Percentiles rank a stretch among this genome's conserved stretches.
Conservation (phyloP, 35 echinoderm and acorn worm species). For the Apostichopus japonicus region DNA sequence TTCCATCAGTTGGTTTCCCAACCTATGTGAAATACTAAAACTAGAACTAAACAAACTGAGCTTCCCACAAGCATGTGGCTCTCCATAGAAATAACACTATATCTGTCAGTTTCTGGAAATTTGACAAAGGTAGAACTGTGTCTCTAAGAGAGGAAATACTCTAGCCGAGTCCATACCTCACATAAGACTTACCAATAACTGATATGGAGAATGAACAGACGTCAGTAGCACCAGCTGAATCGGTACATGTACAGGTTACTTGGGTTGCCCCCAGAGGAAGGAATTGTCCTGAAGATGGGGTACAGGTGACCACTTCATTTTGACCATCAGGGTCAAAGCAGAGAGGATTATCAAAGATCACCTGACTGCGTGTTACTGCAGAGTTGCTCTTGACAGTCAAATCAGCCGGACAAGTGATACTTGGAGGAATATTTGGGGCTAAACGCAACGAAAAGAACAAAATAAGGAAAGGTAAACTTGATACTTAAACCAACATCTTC, state of each 20-base stretch:
- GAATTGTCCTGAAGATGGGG: background rate
- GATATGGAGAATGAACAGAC: background rate
- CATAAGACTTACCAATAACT: background rate
- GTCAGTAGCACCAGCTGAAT: background rate
- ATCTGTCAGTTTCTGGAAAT: too few relatives aligned
- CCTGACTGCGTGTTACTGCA: background rate
- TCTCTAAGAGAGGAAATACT: too few relatives aligned
- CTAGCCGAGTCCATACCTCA: background rate
- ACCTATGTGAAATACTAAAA: too few relatives aligned
- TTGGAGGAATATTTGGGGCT: background rate
- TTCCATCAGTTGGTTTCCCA: too few relatives aligned
- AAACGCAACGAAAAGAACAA: background rate
- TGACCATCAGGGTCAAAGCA: background rate
- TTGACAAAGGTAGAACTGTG: too few relatives aligned
- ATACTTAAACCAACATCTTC: too few relatives aligned
- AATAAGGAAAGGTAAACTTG: too few relatives aligned
- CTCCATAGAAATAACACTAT: too few relatives aligned
- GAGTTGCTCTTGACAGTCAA: background rate
- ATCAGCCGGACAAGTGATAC: background rate
- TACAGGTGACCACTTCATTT: background rate
- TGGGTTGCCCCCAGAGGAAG: background rate
- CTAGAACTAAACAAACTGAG: too few relatives aligned
- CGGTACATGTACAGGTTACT: slow-evolving; percentile 16
- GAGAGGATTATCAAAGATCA: background rate
- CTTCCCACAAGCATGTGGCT: too few relatives aligned